Evolutionary conservation across 1,140 invertebrate genomes (phyloP).

Genomic region (Neomicropteryx cornuta): DNA sequence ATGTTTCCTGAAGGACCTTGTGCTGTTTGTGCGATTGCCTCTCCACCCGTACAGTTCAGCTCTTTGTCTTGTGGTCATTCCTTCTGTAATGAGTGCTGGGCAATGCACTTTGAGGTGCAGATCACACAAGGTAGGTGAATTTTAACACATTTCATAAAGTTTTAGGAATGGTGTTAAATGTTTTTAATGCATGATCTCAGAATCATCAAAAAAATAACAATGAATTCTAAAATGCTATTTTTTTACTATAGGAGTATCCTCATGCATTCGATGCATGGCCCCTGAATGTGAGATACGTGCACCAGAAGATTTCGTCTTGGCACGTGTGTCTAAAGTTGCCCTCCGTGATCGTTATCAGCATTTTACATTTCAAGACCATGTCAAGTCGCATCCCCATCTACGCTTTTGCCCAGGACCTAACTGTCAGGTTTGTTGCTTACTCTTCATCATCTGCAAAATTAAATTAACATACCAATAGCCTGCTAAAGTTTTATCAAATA

Average conservation of each 20-base stretch:
- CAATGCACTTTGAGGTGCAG: slow-evolving; percentile 91
- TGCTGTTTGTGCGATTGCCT: slow-evolving; percentile 46
- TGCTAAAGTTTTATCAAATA: too few relatives aligned
- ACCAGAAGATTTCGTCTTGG: slow-evolving; percentile 91
- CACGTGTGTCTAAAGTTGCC: slow-evolving; percentile 64
- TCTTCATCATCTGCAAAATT: too few relatives aligned
- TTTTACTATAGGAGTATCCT: slow-evolving; percentile 47
- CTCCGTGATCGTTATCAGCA: slow-evolving; percentile 89
- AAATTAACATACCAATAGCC: too few relatives aligned
- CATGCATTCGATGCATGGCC: slow-evolving; percentile 93
- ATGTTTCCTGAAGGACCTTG: slow-evolving; percentile 33
- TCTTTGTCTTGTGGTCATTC: slow-evolving; percentile 80
- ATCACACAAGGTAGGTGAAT: slow-evolving; percentile 69
- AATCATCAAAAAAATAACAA: too few relatives aligned
- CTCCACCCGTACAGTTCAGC: slow-evolving; percentile 56
- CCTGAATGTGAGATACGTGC: slow-evolving; percentile 83
- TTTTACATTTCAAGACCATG: slow-evolving; percentile 92
- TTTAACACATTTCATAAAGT: too few relatives aligned
- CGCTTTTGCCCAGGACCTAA: slow-evolving; percentile 94
- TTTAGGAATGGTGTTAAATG: too few relatives aligned
- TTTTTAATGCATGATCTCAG: too few relatives aligned
- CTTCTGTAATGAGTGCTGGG: slow-evolving; percentile 94
- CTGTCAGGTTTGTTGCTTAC: slow-evolving; percentile 58
- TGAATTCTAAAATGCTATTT: slow-evolving; percentile 6
- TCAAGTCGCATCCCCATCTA: slow-evolving; percentile 82